Evolutionary conservation across 2,113 vertebrate genomes (phyloP), one percentile per base, ranked within the genome.

Genomic region (Poeciliopsis prolifica): DNA sequence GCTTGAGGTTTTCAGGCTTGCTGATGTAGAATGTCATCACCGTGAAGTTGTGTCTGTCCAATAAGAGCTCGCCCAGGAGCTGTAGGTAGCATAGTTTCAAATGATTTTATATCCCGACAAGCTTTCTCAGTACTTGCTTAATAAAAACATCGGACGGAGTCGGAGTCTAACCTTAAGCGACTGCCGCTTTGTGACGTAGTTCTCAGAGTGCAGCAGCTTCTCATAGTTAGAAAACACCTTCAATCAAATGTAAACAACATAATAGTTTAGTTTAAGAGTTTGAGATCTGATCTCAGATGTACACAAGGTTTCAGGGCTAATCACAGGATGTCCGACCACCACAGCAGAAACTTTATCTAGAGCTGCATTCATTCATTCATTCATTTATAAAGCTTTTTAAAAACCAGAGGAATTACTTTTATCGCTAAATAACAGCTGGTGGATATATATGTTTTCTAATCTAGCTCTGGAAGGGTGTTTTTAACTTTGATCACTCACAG

Each of bases 171-270:
- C 97, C 97, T 99, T 99, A 88, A 99, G 92, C 66, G 98, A 99
- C 88, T 99, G 98, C 86, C 98, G 97, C 92, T 98, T 99, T 60
- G 98, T 99, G 84, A 99, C 98, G 0, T 99, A 99, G 92, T 99
- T 99, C 88, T 98, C 97, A 67, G 98, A 99, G 82, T 96, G 95
- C 82, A 99, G 95, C 82, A 99, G 94, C 91, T 99, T 99, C 93
- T 99, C 98, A 70, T 99, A 99, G 80, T 98, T 95, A 73, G 94
- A 93, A 92, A 99, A 99, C 86, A 99, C 96, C 97, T 99, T 92
- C 42, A 86, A 60, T 6, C 64, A 89, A 68, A 90, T 0, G 77
- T 82, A 5, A 37, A 65, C n/a, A 70, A 3, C 6, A 22, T 22
- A 19, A 29, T 1, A 48, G 33, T 30, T 37, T 4, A 22, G 11